A percentile compares a stretch with the other conserved stretches of the same genome.
These are phyloP conservation scores for Scaptomyza flava DNA, from an alignment of 2,888 invertebrate genomes.

Conservation along the genomic window DNA sequence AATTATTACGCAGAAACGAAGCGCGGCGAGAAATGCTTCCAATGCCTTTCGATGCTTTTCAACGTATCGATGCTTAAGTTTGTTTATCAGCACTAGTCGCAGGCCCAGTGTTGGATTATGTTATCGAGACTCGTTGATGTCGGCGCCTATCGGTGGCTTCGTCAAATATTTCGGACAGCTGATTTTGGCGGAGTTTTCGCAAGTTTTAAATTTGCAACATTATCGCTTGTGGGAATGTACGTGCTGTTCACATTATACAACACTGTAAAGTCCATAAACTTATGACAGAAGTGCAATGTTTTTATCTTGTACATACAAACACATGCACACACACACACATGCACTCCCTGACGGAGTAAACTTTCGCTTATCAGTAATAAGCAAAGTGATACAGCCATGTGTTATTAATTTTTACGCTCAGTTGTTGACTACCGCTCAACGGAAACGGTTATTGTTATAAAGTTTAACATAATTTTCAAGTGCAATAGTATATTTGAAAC, in stretches of 20 bases:
- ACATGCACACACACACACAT: slow-evolving; percentile 5
- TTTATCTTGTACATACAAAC: slow-evolving; percentile 54
- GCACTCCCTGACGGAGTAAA: slow-evolving; percentile 46
- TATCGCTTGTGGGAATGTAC: not conserved
- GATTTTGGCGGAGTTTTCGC: slow-evolving; percentile 17
- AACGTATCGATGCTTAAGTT: slow-evolving; percentile 41
- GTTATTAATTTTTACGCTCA: slow-evolving; percentile 64
- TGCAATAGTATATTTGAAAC: slow-evolving; percentile 25
- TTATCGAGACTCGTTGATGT: slow-evolving; percentile 25
- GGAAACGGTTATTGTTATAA: slow-evolving; percentile 63
- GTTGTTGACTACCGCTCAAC: slow-evolving; percentile 59
- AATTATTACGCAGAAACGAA: slow-evolving; percentile 70
- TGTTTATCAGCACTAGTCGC: slow-evolving; percentile 41
- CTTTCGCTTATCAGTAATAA: slow-evolving; percentile 57
- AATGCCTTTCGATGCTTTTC: slow-evolving; percentile 48
- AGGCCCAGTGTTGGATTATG: slow-evolving; percentile 1
- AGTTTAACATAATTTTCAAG: slow-evolving; percentile 27
- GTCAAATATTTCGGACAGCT: slow-evolving; percentile 23
- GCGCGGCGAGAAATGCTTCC: slow-evolving; percentile 64
- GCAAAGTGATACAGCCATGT: slow-evolving; percentile 45
- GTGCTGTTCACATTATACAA: slow-evolving; percentile 11
- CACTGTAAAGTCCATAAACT: slow-evolving; percentile 21
- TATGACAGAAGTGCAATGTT: slow-evolving; percentile 34
- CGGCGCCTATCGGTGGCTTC: slow-evolving; percentile 7
- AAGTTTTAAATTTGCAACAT: slow-evolving; percentile 2